A percentile compares a stretch with the other conserved stretches of the same genome.
Evolutionary conservation across 2,888 invertebrate species (phyloP).

Genomic region (Andrena camellia): DNA sequence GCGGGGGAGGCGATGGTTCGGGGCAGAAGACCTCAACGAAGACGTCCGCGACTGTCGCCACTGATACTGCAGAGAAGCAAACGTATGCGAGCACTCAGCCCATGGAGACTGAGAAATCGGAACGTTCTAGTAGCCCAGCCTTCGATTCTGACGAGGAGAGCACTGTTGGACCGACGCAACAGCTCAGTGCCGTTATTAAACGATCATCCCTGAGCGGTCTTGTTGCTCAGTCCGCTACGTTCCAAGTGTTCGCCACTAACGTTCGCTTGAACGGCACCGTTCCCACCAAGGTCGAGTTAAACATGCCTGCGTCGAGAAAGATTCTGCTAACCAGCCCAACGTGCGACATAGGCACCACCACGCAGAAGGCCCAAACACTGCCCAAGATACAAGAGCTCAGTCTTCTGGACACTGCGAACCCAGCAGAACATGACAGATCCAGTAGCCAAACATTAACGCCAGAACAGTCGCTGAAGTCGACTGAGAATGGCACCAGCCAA

Average conservation of each 20-base stretch:
- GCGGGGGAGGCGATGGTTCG: slow-evolving; percentile 80
- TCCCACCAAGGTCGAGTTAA: slow-evolving; percentile 76
- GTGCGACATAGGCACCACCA: slow-evolving; percentile 64
- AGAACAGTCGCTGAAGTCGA: slow-evolving; percentile 78
- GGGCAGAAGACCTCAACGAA: slow-evolving; percentile 68
- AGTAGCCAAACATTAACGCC: slow-evolving; percentile 84
- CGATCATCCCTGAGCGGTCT: slow-evolving; percentile 89
- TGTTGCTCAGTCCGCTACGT: slow-evolving; percentile 90
- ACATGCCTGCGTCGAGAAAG: slow-evolving; percentile 67
- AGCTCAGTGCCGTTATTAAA: slow-evolving; percentile 86
- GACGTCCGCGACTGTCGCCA: slow-evolving; percentile 44
- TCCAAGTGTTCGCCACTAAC: slow-evolving; percentile 83
- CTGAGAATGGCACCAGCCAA: slow-evolving; percentile 61
- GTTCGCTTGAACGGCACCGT: slow-evolving; percentile 79
- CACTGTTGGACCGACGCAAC: slow-evolving; percentile 85
- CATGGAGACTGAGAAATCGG: slow-evolving; percentile 90
- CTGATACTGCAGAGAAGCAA: slow-evolving; percentile 67
- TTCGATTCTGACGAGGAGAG: slow-evolving; percentile 98
- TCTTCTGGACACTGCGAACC: slow-evolving; percentile 88
- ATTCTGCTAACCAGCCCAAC: slow-evolving; percentile 78
- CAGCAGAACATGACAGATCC: slow-evolving; percentile 82
- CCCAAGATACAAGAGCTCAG: slow-evolving; percentile 89
- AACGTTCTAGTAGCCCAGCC: slow-evolving; percentile 96
- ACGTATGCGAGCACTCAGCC: slow-evolving; percentile 78
- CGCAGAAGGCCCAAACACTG: slow-evolving; percentile 85